Evolutionary conservation across 2,797 vertebrate species (phyloP).

Genomic region (Artibeus lituratus): DNA sequence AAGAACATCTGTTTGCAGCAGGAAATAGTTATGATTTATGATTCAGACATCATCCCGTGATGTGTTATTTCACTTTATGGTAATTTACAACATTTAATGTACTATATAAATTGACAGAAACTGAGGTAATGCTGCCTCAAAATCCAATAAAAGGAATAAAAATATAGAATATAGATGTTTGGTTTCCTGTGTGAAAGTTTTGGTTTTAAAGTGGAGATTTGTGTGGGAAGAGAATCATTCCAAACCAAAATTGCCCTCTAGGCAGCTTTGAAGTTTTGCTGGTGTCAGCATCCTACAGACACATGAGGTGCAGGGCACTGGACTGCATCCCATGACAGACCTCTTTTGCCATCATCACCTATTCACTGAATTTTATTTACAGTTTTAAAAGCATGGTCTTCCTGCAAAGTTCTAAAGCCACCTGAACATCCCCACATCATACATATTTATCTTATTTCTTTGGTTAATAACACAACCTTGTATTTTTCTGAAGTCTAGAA

Average conservation of each 20-base stretch:
- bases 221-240: slow-evolving; percentile 49
- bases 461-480: background rate
- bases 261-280: background rate
- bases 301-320: background rate
- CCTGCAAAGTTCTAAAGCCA: background rate
- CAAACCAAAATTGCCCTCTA: slow-evolving; percentile 49
- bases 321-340: background rate
- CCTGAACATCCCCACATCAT: background rate
- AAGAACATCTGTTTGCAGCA: slow-evolving; percentile 65
- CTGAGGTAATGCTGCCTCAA: slow-evolving; percentile 70
- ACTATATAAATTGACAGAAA: slow-evolving; percentile 69
- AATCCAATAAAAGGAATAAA: slow-evolving; percentile 70
- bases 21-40: slow-evolving; percentile 72
- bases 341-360: background rate
- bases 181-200: slow-evolving; percentile 74
- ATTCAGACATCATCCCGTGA: slow-evolving; percentile 46
- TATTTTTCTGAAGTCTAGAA: background rate
- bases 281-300: background rate
- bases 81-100: slow-evolving; percentile 75
- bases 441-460: background rate
- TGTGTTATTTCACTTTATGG: slow-evolving; percentile 72
- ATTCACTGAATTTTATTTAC: background rate
- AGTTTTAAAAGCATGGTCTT: background rate
- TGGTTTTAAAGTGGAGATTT: slow-evolving; percentile 59
- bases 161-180: slow-evolving; percentile 63